Evolutionary conservation across 1,140 invertebrate genomes (phyloP).

Genomic region (Oryctes rhinoceros): DNA sequence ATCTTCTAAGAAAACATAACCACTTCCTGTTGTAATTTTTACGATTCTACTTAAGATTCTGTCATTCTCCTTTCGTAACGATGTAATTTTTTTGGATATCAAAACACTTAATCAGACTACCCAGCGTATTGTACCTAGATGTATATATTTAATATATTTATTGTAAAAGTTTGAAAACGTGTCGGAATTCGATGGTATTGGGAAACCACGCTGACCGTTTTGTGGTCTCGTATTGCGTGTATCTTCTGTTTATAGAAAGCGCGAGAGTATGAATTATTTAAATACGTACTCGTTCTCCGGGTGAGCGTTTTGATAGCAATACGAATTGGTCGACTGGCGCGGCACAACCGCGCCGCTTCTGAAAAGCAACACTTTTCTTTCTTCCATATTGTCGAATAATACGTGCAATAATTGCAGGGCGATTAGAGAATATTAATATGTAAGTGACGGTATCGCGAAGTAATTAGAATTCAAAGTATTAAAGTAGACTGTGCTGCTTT

Average conservation of each 20-base stretch:
- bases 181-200: slow-evolving; percentile 43
- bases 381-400: background rate
- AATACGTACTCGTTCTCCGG: slow-evolving; percentile 23
- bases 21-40: no score
- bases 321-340: background rate
- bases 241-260: slow-evolving; percentile 43
- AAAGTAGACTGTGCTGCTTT: background rate
- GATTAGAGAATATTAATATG: slow-evolving; percentile 2
- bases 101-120: no score
- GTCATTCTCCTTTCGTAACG: no score
- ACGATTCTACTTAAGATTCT: no score
- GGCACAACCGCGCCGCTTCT: background rate
- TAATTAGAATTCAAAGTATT: background rate
- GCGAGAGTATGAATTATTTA: slow-evolving; percentile 44
- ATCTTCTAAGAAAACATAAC: no score
- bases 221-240: background rate
- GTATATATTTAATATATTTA: background rate
- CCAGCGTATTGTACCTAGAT: no score
- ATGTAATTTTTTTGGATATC: no score
- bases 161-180: slow-evolving; percentile 40
- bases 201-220: slow-evolving; percentile 39
- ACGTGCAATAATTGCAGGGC: background rate
- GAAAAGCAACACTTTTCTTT: background rate
- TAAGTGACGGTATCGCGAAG: background rate
- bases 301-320: slow-evolving; percentile 22